A percentile compares a stretch with the other conserved stretches of the same genome.
These are phyloP conservation scores for Eupithecia insigniata DNA, from an alignment of 2,888 invertebrate species.

Conservation along the genomic window DNA sequence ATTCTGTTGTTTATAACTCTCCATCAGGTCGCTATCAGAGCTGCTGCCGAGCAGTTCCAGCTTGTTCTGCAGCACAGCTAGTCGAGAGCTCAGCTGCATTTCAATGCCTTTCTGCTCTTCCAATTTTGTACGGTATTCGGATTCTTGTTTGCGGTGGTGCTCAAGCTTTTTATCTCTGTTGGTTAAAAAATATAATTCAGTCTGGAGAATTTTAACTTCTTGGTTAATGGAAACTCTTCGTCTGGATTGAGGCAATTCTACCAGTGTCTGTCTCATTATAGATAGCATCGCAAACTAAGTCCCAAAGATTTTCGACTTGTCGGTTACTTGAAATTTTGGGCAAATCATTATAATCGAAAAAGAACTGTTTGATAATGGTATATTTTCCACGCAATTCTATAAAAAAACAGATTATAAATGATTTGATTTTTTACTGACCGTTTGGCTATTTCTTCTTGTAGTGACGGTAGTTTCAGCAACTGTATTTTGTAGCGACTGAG, in stretches of 20 bases:
- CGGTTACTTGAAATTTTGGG: no score
- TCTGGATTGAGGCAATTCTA: no score
- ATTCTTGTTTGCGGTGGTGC: constrained; percentile 72
- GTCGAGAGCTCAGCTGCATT: constrained; percentile 70
- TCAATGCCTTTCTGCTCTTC: constrained; percentile 75
- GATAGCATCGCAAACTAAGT: no score
- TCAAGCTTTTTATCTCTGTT: constrained; percentile 74
- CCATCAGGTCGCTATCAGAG: constrained; percentile 64
- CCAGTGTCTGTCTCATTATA: no score
- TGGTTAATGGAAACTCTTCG: no score
- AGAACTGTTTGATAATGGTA: no score
- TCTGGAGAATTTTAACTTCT: no score
- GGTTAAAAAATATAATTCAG: background rate
- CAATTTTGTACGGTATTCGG: constrained; percentile 66
- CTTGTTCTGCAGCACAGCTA: constrained; percentile 73
- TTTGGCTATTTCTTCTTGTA: constrained; percentile 74
- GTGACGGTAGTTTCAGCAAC: constrained; percentile 63
- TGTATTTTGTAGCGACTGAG: constrained; percentile 73
- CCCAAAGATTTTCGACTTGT: no score
- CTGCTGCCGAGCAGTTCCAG: constrained; percentile 64
- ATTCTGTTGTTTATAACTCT: constrained; percentile 67
- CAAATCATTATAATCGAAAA: no score
- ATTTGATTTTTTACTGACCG: constrained; percentile 54
- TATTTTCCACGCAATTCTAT: no score
- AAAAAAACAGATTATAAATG: no score